Percentiles rank a stretch among this genome's conserved stretches.
These are phyloP conservation scores for Keiferia lycopersicella DNA, from an alignment of 2,888 invertebrate genomes.

Conservation along the genomic window DNA sequence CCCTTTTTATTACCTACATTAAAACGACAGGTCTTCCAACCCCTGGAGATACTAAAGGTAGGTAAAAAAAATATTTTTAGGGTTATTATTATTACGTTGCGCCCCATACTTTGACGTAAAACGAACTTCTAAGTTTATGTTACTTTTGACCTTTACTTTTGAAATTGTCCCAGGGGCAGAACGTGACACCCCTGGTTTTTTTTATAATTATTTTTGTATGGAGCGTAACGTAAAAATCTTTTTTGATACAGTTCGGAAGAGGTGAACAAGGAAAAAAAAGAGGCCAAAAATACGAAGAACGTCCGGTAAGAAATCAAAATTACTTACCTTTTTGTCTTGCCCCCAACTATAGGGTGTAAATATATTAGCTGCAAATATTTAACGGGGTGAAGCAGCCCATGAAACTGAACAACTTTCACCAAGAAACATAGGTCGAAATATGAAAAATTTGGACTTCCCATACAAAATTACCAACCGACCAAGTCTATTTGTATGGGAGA, in stretches of 20 bases:
- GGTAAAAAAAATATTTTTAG: not conserved
- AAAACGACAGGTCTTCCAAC: too few species aligned
- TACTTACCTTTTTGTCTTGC: too few species aligned
- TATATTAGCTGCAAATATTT: too few species aligned
- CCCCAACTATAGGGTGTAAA: too few species aligned
- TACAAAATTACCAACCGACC: too few species aligned
- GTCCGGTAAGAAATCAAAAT: not conserved
- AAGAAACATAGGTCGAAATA: too few species aligned
- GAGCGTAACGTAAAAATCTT: conserved; percentile 16
- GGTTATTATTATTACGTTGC: conserved; percentile 23
- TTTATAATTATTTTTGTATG: not conserved
- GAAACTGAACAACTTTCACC: too few species aligned
- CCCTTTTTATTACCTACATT: too few species aligned
- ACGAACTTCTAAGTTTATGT: not conserved
- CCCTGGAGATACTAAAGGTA: too few species aligned
- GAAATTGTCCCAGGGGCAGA: not conserved
- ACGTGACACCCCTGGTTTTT: not conserved
- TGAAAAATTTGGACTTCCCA: too few species aligned
- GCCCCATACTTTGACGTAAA: not conserved
- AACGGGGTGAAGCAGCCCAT: too few species aligned
- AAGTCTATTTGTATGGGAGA: too few species aligned
- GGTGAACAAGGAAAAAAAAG: not conserved
- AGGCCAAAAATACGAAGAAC: not conserved
- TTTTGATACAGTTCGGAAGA: conserved; percentile 11
- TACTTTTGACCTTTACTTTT: not conserved